Base-by-base conservation (phyloP, 2,888 invertebrate genomes). In the Seira musarum region DNA sequence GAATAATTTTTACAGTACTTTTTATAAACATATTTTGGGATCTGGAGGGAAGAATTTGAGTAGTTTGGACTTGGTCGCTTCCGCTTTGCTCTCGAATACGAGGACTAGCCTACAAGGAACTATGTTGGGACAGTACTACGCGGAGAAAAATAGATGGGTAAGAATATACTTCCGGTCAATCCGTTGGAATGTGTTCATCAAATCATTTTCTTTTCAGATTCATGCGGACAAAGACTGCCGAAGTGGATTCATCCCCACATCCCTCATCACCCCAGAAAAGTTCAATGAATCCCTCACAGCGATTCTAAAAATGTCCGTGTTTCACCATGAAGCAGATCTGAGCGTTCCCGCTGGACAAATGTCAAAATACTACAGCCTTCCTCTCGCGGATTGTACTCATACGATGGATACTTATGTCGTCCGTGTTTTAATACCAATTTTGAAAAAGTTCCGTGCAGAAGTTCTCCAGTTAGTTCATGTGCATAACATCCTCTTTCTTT, bases 131-230 rank as follows among this genome's bases (percentile, higher is more conserved):
- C 60, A 81, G 15, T 85, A 82, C 67, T 86, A 86, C 57, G 86
- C 85, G 1, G 85, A 86, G 53, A 81, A 84, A 72, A 83, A 81
- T 64, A 79, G 86, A 0, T 86, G 86, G 86, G n/a, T n/a, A n/a
- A n/a, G n/a, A n/a, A n/a, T n/a, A n/a, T n/a, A n/a, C n/a, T n/a
- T n/a, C n/a, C n/a, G n/a, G n/a, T n/a, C n/a, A n/a, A n/a, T n/a
- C n/a, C n/a, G n/a, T n/a, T n/a, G n/a, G n/a, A n/a, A n/a, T n/a
- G n/a, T n/a, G n/a, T n/a, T n/a, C n/a, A n/a, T n/a, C n/a, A n/a
- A n/a, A n/a, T n/a, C n/a, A n/a, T n/a, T n/a, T n/a, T n/a, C n/a
- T n/a, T n/a, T n/a, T n/a, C n/a, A n/a, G n/a, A 46, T 74, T 22
- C 81, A 83, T 71, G 86, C 85, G 0, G 57, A 71, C 13, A 30